phyloP scores from a whole-genome alignment of 2,888 invertebrate genomes.

The Pterobdella sp. region DNA sequence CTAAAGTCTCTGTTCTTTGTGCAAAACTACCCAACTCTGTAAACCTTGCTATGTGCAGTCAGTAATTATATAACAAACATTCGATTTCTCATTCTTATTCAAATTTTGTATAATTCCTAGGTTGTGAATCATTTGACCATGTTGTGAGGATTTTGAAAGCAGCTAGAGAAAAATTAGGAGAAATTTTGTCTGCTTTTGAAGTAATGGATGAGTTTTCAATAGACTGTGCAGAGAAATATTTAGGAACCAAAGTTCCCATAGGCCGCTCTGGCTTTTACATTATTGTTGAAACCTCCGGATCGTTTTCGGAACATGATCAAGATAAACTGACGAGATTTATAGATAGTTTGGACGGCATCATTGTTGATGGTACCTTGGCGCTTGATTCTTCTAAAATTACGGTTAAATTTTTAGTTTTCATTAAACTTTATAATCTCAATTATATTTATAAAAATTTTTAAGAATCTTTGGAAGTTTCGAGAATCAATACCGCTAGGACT shows the following conservation, averaged over 20 bases:
- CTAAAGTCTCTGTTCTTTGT: constrained; percentile 82
- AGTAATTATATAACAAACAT: not conserved
- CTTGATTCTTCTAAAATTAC: constrained; percentile 74
- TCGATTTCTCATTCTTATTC: not conserved
- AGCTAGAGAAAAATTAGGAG: constrained; percentile 70
- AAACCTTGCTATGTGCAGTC: constrained; percentile 71
- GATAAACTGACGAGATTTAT: constrained; percentile 77
- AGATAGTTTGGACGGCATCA: constrained; percentile 65
- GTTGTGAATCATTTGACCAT: constrained; percentile 68
- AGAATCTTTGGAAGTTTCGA: constrained; percentile 70
- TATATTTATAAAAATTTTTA: not conserved
- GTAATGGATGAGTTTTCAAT: constrained; percentile 75
- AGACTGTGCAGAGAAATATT: constrained; percentile 60
- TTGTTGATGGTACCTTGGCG: constrained; percentile 74
- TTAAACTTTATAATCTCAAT: no score
- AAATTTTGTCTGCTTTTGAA: constrained; percentile 90
- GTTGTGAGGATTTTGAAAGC: constrained; percentile 67
- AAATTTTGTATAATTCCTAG: no score
- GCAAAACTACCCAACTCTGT: constrained; percentile 73
- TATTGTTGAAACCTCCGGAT: constrained; percentile 59
- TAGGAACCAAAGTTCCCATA: constrained; percentile 53
- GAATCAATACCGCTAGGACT: constrained; percentile 75
- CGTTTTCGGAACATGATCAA: constrained; percentile 72
- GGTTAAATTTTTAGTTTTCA: constrained; percentile 55
- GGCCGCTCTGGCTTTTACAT: constrained; percentile 44